Evolutionary conservation across 2,113 vertebrate species (phyloP), one percentile per base, ranked within the genome.

Genomic region (Peromyscus californicus): DNA sequence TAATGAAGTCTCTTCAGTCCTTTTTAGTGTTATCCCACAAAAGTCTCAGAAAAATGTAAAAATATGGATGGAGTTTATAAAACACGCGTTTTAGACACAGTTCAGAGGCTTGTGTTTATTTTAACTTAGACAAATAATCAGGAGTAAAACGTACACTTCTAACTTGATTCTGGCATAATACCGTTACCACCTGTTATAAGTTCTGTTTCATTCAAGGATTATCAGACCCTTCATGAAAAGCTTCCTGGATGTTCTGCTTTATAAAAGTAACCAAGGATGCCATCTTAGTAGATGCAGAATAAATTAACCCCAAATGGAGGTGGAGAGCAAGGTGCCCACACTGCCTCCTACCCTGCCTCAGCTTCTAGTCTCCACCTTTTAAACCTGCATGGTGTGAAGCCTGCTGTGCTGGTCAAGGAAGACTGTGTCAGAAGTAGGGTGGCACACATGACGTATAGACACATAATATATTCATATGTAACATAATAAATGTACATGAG

Each of bases 71-170:
- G 54, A 74, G 19, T 39, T 74, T 74, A 39, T 17, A 78, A 84
- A 96, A 80, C 88, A 97, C 79, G 61, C 48, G 16, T 75, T 93
- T 70, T 75, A 93, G 69, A 75, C 61, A 48, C 19, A 72, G 5
- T 72, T 57, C 45, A 74, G 51, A 96, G 59, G 24, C 26, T 94
- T 90, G 67, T 33, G 15, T 93, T 97, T 98, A 98, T 98, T 98
- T 97, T 98, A 97, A 97, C 65, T 98, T 98, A 98, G 87, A 96
- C 86, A 95, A 96, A 80, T 78, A 90, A 57, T 82, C 65, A 61
- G 90, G 74, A 91, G 29, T 45, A 89, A 33, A 83, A 94, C 22
- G 11, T 92, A 76, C 45, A 31, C 54, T 80, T 59, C 42, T 39
- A 63, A 78, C 74, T 84, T 67, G 48, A 51, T 83, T 74, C 84